A percentile compares a stretch with the other conserved stretches of the same genome.
Evolutionary conservation across 2,888 invertebrate species (phyloP).

Genomic region (Nomada flava): DNA sequence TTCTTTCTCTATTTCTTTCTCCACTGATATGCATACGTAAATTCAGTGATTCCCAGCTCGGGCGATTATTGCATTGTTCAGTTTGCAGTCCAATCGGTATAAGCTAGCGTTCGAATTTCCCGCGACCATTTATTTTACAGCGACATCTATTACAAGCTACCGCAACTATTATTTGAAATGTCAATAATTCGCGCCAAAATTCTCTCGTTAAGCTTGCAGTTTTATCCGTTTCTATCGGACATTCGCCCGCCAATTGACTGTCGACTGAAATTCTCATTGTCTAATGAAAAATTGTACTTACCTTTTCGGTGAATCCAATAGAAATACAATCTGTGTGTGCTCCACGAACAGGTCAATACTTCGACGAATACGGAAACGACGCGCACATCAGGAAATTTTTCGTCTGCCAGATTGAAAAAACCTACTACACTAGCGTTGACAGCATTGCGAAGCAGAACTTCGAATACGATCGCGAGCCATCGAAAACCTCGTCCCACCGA

Average conservation of each 20-base stretch:
- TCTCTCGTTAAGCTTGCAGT: neutral
- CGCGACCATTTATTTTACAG: neutral
- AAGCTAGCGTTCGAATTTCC: neutral
- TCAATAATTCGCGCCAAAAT: slow-evolving; percentile 7
- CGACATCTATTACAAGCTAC: slow-evolving; percentile 1
- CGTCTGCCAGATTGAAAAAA: slow-evolving; percentile 60
- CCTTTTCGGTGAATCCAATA: neutral
- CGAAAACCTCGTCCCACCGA: slow-evolving; percentile 50
- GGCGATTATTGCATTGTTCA: neutral
- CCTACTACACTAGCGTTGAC: slow-evolving; percentile 50
- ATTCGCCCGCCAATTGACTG: slow-evolving; percentile 31
- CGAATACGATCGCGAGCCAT: slow-evolving; percentile 32
- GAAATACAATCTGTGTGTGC: slow-evolving; percentile 46
- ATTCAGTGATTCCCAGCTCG: slow-evolving; percentile 5
- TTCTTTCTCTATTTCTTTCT: slow-evolving; percentile 4
- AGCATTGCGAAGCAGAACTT: slow-evolving; percentile 38
- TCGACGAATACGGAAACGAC: slow-evolving; percentile 72
- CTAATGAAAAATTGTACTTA: slow-evolving; percentile 12
- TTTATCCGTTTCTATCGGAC: neutral
- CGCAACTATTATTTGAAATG: neutral
- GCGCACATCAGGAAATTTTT: slow-evolving; percentile 58
- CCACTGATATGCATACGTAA: slow-evolving; percentile 2
- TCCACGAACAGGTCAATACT: slow-evolving; percentile 76
- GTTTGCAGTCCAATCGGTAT: slow-evolving; percentile 20
- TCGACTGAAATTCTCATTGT: neutral